Evolutionary conservation across 2,888 invertebrate species (phyloP), one percentile per base, ranked within the genome.

Genomic region (Scelioninae gen. 1): DNA sequence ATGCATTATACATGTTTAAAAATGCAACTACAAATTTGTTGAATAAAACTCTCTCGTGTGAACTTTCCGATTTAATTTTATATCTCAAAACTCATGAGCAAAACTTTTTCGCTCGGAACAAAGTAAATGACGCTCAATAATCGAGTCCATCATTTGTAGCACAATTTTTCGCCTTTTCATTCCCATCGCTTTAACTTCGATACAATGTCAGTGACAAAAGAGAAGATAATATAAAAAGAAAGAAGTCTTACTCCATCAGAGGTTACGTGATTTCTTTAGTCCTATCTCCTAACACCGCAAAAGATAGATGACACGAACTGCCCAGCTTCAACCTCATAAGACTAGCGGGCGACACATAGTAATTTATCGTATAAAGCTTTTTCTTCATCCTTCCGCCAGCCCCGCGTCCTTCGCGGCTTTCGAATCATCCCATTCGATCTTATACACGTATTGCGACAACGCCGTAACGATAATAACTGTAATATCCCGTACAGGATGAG

Each of bases 351-450:
- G 81, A 74, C 85, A 86, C 86, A 86, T 87, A 87, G 87, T 85
- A 86, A 87, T 88, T 88, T 86, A 87, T 85, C 85, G 85, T 86
- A 84, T 85, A 86, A 86, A 85, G 85, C 86, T 63, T 80, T 75
- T 75, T 86, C 74, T 72, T 80, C 51, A 84, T 82, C 84, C 80
- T 63, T 81, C 75, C 23, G 68, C 40, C 65, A 43, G 40, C 53
- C 66, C 80, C 74, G 10, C 47, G 9, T 75, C 51, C 82, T 78
- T 78, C 53, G 58, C 34, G 38, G 47, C 76, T 77, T 79, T 77
- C 84, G 81, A 85, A 84, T 86, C 85, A 86, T 86, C 85, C 80
- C 80, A 82, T 85, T 85, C 84, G 78, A 83, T 75, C 81, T 82
- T 68, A 72, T 71, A 66, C 60, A 66, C 62, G 75, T 66, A 71